Base-by-base conservation (phyloP, 1,140 invertebrate species). In the Akabosia matsudoensis region DNA sequence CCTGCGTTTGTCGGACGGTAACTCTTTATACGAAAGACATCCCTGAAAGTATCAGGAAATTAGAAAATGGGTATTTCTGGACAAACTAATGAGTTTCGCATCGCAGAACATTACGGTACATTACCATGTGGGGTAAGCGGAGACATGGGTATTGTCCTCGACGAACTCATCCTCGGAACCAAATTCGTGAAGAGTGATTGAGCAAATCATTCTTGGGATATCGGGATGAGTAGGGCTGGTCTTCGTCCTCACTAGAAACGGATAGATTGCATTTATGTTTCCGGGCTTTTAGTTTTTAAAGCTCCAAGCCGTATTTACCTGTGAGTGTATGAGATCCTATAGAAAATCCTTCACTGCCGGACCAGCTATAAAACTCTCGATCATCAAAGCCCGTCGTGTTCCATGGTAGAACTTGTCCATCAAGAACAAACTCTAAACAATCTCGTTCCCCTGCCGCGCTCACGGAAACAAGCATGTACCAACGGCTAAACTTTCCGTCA, bases 111-210 rank as follows among this genome's bases (percentile, higher is more conserved):
- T n/a, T n/a, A n/a, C 76, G n/a, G n/a, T n/a, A n/a, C n/a, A n/a
- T n/a, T n/a, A n/a, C 75, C 75, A 80, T 61, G 78, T 79, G 16
- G 79, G 79, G 56, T 80, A 80, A 1, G 79, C 79, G 3, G 77
- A 79, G 0, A 79, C 33, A 64, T 79, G 52, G n/a, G 31, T 52
- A 54, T 80, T 80, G 13, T 64, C 67, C 10, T 51, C 37, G n/a
- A 64, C 52, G 37, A 74, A 80, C 37, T 80, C 77, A 14, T 52
- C 70, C 18, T 79, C 77, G n/a, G 31, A 26, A 1, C 79, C 79
- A 67, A 72, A 80, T 24, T 80, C 79, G 28, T 80, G 79, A 28
- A 79, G 22, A 22, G 51, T 78, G 30, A 80, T 37, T 0, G 75
- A 77, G 18, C 73, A 73, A 31, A 80, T 77, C 79, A 80, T 80